Conservation (phyloP, 1,140 invertebrate species). For the Pentalonia nigronervosa region DNA sequence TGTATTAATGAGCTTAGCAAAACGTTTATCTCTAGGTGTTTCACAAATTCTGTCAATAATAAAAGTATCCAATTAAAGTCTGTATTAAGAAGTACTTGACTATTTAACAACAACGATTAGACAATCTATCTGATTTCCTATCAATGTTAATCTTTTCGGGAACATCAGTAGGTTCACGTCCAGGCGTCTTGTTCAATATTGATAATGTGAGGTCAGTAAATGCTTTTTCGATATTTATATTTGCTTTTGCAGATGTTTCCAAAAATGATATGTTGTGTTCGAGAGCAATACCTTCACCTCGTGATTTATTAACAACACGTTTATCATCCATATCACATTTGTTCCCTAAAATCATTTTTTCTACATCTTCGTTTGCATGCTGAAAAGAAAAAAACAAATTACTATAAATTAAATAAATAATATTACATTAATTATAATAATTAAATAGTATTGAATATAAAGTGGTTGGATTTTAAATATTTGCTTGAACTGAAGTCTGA, state of each 20-base stretch:
- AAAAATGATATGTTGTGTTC: conserved; percentile 98
- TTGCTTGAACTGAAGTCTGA: not conserved
- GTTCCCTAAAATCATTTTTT: conserved; percentile 99
- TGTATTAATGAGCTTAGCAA: conserved; percentile 32
- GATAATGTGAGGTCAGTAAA: conserved; percentile 97
- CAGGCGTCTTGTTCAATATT: conserved; percentile 87
- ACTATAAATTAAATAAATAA: not conserved
- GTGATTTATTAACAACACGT: conserved; percentile 88
- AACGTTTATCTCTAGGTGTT: conserved; percentile 34
- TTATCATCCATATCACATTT: conserved; percentile 99
- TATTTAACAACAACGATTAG: conserved; percentile 61
- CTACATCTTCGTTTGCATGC: conserved; percentile 99
- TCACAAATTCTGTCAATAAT: conserved; percentile 48
- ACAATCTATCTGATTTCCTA: conserved; percentile 59
- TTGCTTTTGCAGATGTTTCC: conserved; percentile 98
- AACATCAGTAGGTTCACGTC: conserved; percentile 72
- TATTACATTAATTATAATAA: not conserved
- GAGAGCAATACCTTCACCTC: conserved; percentile 93
- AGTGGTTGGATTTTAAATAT: not conserved
- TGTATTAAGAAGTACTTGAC: conserved; percentile 26
- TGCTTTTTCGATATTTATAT: conserved; percentile 96
- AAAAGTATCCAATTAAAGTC: conserved; percentile 42
- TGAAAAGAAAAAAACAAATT: conserved; percentile 64
- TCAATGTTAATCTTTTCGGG: conserved; percentile 71
- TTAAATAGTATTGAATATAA: not conserved